Percentiles rank a stretch among this genome's conserved stretches.
Conservation (phyloP, 2,888 invertebrate species). For the Julus scanicus region DNA sequence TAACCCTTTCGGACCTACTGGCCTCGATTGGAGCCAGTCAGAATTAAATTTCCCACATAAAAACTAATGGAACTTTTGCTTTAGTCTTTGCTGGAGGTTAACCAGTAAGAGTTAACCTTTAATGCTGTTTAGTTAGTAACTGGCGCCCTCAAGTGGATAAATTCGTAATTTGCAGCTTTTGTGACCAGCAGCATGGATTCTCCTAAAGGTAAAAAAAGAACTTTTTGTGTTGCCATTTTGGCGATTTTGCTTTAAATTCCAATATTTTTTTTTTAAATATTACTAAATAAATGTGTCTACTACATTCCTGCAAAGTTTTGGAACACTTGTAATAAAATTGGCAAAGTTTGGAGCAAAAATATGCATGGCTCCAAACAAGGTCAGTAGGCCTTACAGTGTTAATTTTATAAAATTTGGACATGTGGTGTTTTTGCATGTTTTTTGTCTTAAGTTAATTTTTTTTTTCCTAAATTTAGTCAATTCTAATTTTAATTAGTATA, state of each 20-base stretch:
- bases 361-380: background rate
- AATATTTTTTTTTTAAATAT: background rate
- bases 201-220: background rate
- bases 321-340: background rate
- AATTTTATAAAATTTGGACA: background rate
- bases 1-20: background rate
- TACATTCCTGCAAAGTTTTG: background rate
- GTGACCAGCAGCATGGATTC: background rate
- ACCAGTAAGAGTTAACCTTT: background rate
- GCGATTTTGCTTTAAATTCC: background rate
- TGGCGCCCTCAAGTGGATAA: background rate
- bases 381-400: background rate
- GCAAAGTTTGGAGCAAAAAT: background rate
- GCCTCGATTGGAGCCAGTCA: background rate
- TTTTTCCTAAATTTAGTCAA: background rate
- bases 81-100: background rate
- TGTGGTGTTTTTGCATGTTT: background rate
- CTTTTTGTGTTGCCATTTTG: background rate
- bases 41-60: background rate
- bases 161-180: background rate
- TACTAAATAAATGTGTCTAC: background rate
- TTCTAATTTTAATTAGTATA: no score
- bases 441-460: background rate
- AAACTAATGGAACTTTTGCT: background rate
- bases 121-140: background rate